Base-by-base conservation (phyloP, 2,888 invertebrate genomes). In the Cephalotes varians region DNA sequence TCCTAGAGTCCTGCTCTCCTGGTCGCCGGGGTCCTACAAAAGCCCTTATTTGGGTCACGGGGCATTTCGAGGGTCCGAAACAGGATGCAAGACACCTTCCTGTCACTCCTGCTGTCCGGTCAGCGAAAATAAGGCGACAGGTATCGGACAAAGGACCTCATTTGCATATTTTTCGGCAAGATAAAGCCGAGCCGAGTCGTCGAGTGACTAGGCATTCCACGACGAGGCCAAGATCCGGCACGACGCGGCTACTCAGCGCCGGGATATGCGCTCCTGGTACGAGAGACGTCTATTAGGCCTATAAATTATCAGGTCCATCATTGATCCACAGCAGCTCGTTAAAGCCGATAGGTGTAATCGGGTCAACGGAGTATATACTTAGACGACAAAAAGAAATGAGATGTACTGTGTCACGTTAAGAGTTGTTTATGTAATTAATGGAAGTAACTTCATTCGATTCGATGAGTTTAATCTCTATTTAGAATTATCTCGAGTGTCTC, bases 41-140 rank as follows among this genome's bases (percentile, higher is more conserved):
- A 94, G 94, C 94, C 94, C 94, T 94, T 94, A 94, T 94, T 93
- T 94, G 94, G 94, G 94, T 94, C 94, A 94, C 89, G 90, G 91
- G 90, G 89, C 91, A 90, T 91, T 91, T 90, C 88, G 88, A 90
- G 93, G 91, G 91, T 92, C 90, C 85, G 81, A 84, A 83, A 69
- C 76, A 25, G 40, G 47, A 56, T 28, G 47, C 60, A 21, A 7
- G 54, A 76, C 21, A 94, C 93, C 92, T 90, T 88, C 91, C 83
- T 74, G 34, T 3, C 56, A 28, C 58, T 94, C 81, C 92, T 94
- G 91, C 76, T 92, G 84, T 79, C 94, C 94, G 90, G 88, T 90
- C 85, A 90, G 79, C 89, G 91, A 93, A 94, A 94, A 94, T 94
- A 94, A 94, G 93, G 94, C 92, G 91, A 90, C 94, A 94, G 94